Evolutionary conservation across 1,140 invertebrate genomes (phyloP).

Genomic region (Ditylenchus dipsaci): DNA sequence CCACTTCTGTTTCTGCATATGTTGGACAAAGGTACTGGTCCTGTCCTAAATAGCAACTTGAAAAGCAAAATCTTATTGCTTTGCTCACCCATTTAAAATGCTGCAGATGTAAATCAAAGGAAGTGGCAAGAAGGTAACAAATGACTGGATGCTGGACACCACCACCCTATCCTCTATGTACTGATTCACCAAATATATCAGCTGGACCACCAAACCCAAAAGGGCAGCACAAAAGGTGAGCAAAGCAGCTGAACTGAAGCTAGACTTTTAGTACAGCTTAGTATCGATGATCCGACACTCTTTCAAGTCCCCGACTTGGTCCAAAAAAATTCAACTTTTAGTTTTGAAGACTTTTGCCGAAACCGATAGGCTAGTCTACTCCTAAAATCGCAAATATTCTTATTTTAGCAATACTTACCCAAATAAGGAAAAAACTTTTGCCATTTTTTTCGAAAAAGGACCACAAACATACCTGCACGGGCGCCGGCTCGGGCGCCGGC

Average conservation of each 20-base stretch:
- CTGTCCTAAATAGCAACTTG: background rate
- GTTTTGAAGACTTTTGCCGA: too few relatives aligned
- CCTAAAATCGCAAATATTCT: too few relatives aligned
- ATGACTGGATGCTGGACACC: constrained; percentile 13
- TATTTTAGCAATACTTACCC: too few relatives aligned
- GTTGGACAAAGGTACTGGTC: background rate
- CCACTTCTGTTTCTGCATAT: background rate
- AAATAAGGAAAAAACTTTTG: too few relatives aligned
- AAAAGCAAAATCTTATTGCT: background rate
- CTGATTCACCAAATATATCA: constrained; percentile 19
- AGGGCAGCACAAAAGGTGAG: constrained; percentile 8
- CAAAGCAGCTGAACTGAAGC: constrained; percentile 5
- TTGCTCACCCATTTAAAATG: constrained; percentile 6
- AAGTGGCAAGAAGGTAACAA: constrained; percentile 11
- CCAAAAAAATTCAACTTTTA: too few relatives aligned
- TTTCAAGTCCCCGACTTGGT: too few relatives aligned
- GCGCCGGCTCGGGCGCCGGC: too few relatives aligned
- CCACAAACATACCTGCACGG: too few relatives aligned
- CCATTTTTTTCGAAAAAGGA: too few relatives aligned
- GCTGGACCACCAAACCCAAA: constrained; percentile 15
- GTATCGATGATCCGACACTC: background rate
- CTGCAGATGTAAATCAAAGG: constrained; percentile 26
- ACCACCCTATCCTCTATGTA: constrained; percentile 14
- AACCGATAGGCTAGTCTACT: too few relatives aligned
- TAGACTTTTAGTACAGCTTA: background rate